Base-by-base conservation (phyloP, 23 tunicate species). In the Halocynthia aurantium region DNA sequence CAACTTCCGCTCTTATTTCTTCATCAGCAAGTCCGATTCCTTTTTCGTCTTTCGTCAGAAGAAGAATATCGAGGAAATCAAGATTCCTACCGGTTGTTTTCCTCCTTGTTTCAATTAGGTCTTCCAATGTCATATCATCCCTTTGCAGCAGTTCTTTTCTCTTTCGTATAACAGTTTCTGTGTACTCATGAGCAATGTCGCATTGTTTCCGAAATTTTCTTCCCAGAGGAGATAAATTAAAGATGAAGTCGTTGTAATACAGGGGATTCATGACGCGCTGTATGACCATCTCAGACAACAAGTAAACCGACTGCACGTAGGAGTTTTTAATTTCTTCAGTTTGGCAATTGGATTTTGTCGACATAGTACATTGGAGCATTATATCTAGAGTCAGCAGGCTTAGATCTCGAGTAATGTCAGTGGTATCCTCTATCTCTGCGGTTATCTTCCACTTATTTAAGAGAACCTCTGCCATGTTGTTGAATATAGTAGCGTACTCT, bases 1-100 rank as follows among this genome's bases (percentile, higher is more conserved):
- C 85, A 57, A 86, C 84, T 69, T 86, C 92, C 61, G 81, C 92
- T 55, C 92, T 49, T 22, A 86, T 86, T 61, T 86, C 91, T 40
- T 76, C 10, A 80, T 86, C 68, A 44, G 84, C 67, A 52, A 86
- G 20, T 13, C 92, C 92, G n/a, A 68, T 76, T 50, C 85, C 92
- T 54, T 74, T 55, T 49, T 81, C 92, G 63, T 86, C 92, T 51
- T 80, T 80, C 5, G 90, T 56, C 8, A 71, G 76, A 55, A 85
- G 50, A 8, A 85, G 60, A 55, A 85, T 80, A 58, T 85, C 90
- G 7, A 85, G 73, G 55, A 85, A 85, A 61, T 85, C 90, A 54
- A 71, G 22, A 21, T 69, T 65, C 7, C 49, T n/a, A 52, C 52
- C 51, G 6, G 61, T 61, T 56, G 15, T 81, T 17, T 49, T 10